Evolutionary conservation across 2,888 invertebrate species (phyloP), one percentile per base, ranked within the genome.

Genomic region (Malachius bipustulatus): DNA sequence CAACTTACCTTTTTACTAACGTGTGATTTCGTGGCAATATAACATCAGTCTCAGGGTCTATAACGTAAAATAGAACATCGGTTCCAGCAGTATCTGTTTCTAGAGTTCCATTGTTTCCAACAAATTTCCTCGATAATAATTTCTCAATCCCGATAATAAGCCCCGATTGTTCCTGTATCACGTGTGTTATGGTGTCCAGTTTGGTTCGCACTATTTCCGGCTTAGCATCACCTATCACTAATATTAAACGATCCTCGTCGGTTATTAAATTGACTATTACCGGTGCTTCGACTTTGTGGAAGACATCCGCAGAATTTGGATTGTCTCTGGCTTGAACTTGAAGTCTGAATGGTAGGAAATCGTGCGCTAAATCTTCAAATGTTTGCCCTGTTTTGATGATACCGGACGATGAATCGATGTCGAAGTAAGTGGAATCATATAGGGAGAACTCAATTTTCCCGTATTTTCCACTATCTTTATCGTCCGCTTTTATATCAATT

Each of bases 21-120:
- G 73, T 67, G 42, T 79, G 77, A 46, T 87, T 85, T 30, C 83
- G 72, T 1, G 71, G 65, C 26, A 90, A 60, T 44, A 90, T 82
- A 32, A 65, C 66, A 42, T 85, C 87, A 0, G 75, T 78, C 34
- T 66, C 69, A 0, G 89, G 88, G 62, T 90, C 84, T 2, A 90
- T 67, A 0, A 82, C 71, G 51, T 89, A 89, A 57, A 91, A 75
- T 85, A 88, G 89, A 4, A 89, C 74, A 50, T 90, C 89, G 0
- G 88, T 85, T 4, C 82, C 84, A 4, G 70, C 69, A 0, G 73
- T 65, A 55, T 84, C 81, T 19, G 62, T 63, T 47, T 80, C 78
- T 12, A 87, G 59, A 0, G 83, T 82, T 3, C 82, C 80, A 55
- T 87, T 88, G 32, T 73, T 75, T 8, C 76, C 76, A 6, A 82